Conservation (phyloP, 2,797 vertebrate genomes). For the Cetoscarus ocellatus region DNA sequence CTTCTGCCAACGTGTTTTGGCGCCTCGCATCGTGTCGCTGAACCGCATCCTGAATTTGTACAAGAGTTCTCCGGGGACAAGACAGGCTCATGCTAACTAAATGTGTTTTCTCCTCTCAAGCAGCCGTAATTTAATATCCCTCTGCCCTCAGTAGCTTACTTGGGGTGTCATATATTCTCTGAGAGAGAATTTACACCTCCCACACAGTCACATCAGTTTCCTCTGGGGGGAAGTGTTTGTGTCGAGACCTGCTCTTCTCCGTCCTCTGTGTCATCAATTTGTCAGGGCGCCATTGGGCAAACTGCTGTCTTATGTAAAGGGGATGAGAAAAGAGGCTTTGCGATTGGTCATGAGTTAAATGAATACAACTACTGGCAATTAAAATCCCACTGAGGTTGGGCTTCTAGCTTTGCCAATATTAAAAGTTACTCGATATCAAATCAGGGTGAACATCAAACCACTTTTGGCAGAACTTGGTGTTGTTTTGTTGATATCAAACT, state of each 20-base stretch:
- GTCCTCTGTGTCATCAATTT: conserved; percentile 16
- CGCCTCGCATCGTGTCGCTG: conserved; percentile 34
- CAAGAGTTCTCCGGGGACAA: conserved; percentile 32
- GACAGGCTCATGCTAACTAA: conserved; percentile 33
- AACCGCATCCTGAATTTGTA: conserved; percentile 35
- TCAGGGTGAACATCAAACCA: conserved; percentile 5
- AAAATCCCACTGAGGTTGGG: conserved; percentile 4
- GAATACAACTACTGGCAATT: conserved; percentile 16
- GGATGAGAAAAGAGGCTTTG: not conserved
- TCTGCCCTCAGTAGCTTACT: conserved; percentile 4
- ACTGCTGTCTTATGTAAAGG: not conserved
- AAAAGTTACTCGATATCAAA: conserved; percentile 4
- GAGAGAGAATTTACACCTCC: conserved; percentile 31
- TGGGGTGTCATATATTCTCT: conserved; percentile 36
- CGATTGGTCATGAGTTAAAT: conserved; percentile 28
- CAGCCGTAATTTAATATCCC: conserved; percentile 43
- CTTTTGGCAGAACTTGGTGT: not conserved
- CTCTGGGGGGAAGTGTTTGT: conserved; percentile 12
- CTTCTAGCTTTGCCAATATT: conserved; percentile 1
- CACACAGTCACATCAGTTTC: conserved; percentile 12
- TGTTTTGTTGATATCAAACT: not conserved
- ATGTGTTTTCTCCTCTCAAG: conserved; percentile 33
- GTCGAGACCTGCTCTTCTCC: conserved; percentile 11
- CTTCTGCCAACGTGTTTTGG: conserved; percentile 47
- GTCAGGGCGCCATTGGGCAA: conserved; percentile 12